Percentiles rank a stretch among this genome's conserved stretches.
Evolutionary conservation across 2,797 vertebrate species (phyloP).

Genomic region (Graptemys geographica): DNA sequence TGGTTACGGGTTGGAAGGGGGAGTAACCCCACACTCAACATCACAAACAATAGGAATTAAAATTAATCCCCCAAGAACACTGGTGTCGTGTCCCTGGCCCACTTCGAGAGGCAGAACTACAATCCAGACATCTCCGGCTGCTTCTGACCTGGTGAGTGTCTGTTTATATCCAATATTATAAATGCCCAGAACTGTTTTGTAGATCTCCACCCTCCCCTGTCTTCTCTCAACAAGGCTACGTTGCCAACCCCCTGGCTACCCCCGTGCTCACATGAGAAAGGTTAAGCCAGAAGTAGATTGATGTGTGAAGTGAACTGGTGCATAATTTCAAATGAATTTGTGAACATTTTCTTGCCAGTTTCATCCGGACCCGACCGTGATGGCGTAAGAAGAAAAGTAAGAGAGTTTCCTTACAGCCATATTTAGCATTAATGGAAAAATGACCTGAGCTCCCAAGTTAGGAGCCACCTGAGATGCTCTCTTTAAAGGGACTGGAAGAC

Average conservation of each 20-base stretch:
- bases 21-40: background rate
- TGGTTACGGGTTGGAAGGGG: background rate
- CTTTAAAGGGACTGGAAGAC: background rate
- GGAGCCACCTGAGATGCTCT: background rate
- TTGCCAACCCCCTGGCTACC: background rate
- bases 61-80: background rate
- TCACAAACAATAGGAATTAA: background rate
- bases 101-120: background rate
- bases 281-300: background rate
- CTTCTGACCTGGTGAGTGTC: background rate
- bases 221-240: background rate
- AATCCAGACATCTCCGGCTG: background rate
- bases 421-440: background rate
- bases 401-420: background rate
- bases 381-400: background rate
- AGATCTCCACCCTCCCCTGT: background rate
- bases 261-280: background rate
- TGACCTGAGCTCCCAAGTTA: background rate
- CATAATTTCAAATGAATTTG: background rate
- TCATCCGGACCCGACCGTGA: background rate
- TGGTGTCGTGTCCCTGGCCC: background rate
- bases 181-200: background rate
- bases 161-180: background rate
- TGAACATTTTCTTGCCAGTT: background rate
- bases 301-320: background rate